phyloP scores from a whole-genome alignment of 2,888 invertebrate species.

The Drosophila gaucha region DNA sequence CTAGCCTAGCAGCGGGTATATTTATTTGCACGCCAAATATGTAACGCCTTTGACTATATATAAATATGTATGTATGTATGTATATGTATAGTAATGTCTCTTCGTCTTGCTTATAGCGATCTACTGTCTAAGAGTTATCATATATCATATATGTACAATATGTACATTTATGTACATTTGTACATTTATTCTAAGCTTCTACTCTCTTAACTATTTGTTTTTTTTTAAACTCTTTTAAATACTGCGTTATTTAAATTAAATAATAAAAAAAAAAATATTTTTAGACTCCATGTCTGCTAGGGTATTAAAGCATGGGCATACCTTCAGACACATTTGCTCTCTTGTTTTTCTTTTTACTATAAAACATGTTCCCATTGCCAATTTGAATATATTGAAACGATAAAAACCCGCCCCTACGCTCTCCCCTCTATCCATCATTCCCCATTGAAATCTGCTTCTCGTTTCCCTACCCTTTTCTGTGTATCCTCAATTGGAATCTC shows the following conservation, averaged over 20 bases:
- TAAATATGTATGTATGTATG: no score
- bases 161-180: no score
- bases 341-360: not conserved
- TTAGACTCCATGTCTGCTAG: not conserved
- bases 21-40: not conserved
- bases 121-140: no score
- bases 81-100: not conserved
- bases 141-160: no score
- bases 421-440: fast-evolving
- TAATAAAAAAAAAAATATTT: no score
- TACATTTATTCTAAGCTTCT: no score
- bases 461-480: not conserved
- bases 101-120: no score
- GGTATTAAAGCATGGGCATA: not conserved
- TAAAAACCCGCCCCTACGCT: no score
- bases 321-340: not conserved
- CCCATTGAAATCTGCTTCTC: not conserved
- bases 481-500: no score
- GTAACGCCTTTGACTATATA: not conserved
- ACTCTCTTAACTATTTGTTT: no score
- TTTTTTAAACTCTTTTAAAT: no score
- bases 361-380: constrained; percentile 29
- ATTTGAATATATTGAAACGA: constrained; percentile 9
- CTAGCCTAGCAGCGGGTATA: not conserved
- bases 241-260: no score